phyloP scores from a whole-genome alignment of 2,113 vertebrate species.

The Paralichthys olivaceus region DNA sequence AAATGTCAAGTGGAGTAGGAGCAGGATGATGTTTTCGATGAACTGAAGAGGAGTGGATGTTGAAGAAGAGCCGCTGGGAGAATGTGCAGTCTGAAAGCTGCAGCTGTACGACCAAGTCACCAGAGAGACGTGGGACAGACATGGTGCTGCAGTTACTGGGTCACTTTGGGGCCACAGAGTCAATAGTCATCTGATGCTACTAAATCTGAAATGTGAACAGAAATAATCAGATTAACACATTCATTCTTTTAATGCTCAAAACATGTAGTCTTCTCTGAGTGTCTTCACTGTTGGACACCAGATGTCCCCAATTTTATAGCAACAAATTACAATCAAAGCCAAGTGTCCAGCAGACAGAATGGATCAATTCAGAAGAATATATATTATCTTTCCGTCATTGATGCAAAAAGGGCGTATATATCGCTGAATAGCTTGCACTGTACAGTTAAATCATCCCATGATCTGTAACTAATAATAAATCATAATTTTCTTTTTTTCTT shows the following conservation, averaged over 20 bases:
- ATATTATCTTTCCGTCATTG: not conserved
- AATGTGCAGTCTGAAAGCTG: too few species aligned
- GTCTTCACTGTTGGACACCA: not conserved
- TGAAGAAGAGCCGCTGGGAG: too few species aligned
- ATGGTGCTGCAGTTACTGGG: slow-evolving; percentile 13
- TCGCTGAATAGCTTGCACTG: too few species aligned
- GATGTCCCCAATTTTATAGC: not conserved
- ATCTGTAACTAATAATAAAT: too few species aligned
- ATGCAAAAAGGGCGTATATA: not conserved
- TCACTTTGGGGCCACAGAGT: not conserved
- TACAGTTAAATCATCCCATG: too few species aligned
- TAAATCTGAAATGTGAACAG: slow-evolving; percentile 5
- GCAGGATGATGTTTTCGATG: not conserved
- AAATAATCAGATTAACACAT: not conserved
- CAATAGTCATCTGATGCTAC: slow-evolving; percentile 4
- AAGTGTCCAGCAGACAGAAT: not conserved
- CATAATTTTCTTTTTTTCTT: too few species aligned
- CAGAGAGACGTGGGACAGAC: slow-evolving; percentile 13
- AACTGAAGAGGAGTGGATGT: not conserved
- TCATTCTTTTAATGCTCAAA: too few species aligned
- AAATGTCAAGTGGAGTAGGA: not conserved
- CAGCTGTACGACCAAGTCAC: too few species aligned
- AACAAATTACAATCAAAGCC: not conserved
- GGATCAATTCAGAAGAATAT: not conserved
- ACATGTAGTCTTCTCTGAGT: not conserved